Percentiles rank a stretch among this genome's conserved stretches.
Evolutionary conservation across 2,113 vertebrate species (phyloP).

Genomic region (Scophthalmus maximus): DNA sequence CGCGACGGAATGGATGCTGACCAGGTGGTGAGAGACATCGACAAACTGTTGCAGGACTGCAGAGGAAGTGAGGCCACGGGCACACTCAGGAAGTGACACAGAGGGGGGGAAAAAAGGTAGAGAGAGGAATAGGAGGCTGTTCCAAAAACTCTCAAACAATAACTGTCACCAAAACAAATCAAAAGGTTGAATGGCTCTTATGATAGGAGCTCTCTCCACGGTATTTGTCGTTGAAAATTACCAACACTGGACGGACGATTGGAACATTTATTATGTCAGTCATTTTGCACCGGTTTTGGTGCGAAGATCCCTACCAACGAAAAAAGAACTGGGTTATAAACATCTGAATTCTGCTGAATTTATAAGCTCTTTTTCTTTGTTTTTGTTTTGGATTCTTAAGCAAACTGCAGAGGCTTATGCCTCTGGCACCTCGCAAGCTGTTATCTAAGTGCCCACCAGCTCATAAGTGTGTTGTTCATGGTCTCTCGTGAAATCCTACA

Average conservation of each 20-base stretch:
- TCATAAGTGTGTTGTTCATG: slow-evolving; percentile 84
- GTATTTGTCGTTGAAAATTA: slow-evolving; percentile 68
- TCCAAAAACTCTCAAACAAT: slow-evolving; percentile 68
- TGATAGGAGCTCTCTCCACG: slow-evolving; percentile 63
- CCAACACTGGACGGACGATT: slow-evolving; percentile 54
- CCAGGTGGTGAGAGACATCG: slow-evolving; percentile 98
- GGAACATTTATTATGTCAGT: slow-evolving; percentile 55
- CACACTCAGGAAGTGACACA: slow-evolving; percentile 91
- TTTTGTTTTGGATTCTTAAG: slow-evolving; percentile 77
- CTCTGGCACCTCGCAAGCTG: slow-evolving; percentile 92
- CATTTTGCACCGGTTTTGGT: slow-evolving; percentile 56
- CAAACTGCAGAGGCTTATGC: slow-evolving; percentile 83
- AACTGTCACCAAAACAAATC: slow-evolving; percentile 78
- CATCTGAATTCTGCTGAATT: slow-evolving; percentile 74
- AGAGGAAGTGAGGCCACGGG: slow-evolving; percentile 88
- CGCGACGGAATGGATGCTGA: slow-evolving; percentile 93
- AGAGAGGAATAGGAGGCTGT: slow-evolving; percentile 61
- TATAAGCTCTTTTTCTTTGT: slow-evolving; percentile 72
- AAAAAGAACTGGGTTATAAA: slow-evolving; percentile 58
- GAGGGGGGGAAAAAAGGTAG: slow-evolving; percentile 40
- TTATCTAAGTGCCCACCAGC: slow-evolving; percentile 98
- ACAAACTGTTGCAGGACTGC: slow-evolving; percentile 99
- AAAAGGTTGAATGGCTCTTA: slow-evolving; percentile 60
- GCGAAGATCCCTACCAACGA: slow-evolving; percentile 50
- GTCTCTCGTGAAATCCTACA: slow-evolving; percentile 77